Conservation (phyloP, 23 tunicate species). For the Ciona savignyi region DNA sequence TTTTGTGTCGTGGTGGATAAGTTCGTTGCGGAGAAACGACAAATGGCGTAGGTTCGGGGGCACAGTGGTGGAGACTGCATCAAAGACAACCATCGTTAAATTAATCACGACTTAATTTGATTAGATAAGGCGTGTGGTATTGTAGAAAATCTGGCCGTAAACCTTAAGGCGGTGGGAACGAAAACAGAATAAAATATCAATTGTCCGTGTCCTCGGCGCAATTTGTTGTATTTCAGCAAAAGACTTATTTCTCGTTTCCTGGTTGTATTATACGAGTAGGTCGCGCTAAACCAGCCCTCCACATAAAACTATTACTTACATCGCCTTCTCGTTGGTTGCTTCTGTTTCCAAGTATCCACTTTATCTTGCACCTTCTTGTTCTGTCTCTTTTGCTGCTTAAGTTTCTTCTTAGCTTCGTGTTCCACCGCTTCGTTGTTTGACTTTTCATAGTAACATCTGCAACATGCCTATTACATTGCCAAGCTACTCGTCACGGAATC, state of each 20-base stretch:
- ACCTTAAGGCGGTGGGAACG: neutral
- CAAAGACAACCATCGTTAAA: too few relatives aligned
- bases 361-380: slow-evolving; percentile 34
- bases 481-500: too few relatives aligned
- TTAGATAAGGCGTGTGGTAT: neutral
- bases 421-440: slow-evolving; percentile 23
- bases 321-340: neutral
- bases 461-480: too few relatives aligned
- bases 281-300: too few relatives aligned
- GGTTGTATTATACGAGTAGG: too few relatives aligned
- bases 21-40: slow-evolving; percentile 6
- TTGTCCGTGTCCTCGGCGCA: too few relatives aligned
- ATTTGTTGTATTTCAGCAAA: too few relatives aligned
- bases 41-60: slow-evolving; percentile 20
- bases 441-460: slow-evolving; percentile 3
- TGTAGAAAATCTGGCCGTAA: neutral
- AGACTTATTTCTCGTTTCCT: too few relatives aligned
- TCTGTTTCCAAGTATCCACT: slow-evolving; percentile 22
- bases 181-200: neutral
- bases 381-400: slow-evolving; percentile 33
- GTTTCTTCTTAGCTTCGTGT: slow-evolving; percentile 13
- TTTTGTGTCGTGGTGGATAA: slow-evolving; percentile 1
- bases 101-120: neutral
- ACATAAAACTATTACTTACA: neutral
- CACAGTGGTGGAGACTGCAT: slow-evolving; percentile 10